Conservation (phyloP, 2,888 invertebrate genomes). For the Platynereis dumerilii region DNA sequence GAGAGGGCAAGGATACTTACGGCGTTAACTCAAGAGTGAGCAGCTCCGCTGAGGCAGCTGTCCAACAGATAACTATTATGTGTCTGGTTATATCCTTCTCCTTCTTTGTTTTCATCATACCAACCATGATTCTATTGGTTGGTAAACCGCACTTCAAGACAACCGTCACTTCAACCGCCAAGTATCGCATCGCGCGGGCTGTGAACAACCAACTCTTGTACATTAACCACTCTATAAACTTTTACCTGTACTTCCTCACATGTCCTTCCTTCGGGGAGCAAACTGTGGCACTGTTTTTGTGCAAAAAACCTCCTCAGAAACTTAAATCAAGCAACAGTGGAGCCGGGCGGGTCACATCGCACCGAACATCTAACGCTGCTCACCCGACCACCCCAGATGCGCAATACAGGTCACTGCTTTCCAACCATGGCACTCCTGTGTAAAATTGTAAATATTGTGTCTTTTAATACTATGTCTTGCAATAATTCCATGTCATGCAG, state of each 20-base stretch:
- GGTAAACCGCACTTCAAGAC: constrained; percentile 3
- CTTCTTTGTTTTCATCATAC: background rate
- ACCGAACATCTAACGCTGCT: too few relatives aligned
- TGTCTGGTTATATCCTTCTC: background rate
- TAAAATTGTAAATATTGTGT: too few relatives aligned
- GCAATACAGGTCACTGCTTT: too few relatives aligned
- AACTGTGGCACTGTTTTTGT: background rate
- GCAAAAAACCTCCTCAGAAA: too few relatives aligned
- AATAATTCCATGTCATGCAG: too few relatives aligned
- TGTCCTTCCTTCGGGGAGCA: background rate
- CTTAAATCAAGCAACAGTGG: too few relatives aligned
- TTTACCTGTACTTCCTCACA: constrained; percentile 2
- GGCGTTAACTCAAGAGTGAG: too few relatives aligned
- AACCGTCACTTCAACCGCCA: background rate
- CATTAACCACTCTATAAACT: constrained; percentile 6
- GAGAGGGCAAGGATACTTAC: background rate
- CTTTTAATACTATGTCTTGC: too few relatives aligned
- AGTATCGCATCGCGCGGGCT: background rate
- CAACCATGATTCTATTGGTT: constrained; percentile 1
- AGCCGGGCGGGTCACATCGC: too few relatives aligned
- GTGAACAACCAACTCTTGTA: constrained; percentile 1
- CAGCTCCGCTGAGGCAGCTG: background rate
- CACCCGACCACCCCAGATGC: too few relatives aligned
- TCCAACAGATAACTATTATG: background rate
- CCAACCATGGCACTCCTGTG: too few relatives aligned